A percentile compares a stretch with the other conserved stretches of the same genome.
These are phyloP conservation scores for Rhinella marina DNA, from an alignment of 2,797 vertebrate genomes.

Conservation along the genomic window DNA sequence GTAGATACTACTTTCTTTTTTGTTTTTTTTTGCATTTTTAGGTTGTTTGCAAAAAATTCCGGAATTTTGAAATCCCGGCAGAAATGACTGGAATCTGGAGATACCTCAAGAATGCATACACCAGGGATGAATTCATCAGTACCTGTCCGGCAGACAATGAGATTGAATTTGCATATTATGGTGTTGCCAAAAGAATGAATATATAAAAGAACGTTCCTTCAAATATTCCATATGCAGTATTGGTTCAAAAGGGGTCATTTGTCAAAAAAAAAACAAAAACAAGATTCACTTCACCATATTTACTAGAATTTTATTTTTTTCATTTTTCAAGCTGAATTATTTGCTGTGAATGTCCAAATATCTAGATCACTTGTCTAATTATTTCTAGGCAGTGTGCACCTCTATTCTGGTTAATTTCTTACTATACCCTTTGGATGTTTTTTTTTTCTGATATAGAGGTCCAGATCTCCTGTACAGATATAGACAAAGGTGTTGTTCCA, in stretches of 20 bases:
- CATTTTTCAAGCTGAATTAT: not conserved
- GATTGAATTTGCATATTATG: slow-evolving; percentile 79
- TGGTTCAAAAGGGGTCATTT: slow-evolving; percentile 14
- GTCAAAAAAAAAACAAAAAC: not conserved
- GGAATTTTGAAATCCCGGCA: slow-evolving; percentile 87
- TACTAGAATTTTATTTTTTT: not conserved
- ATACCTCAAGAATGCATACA: slow-evolving; percentile 87
- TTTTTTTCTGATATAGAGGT: no score
- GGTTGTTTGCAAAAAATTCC: slow-evolving; percentile 91
- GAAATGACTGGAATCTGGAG: slow-evolving; percentile 90
- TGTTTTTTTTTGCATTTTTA: slow-evolving; percentile 64
- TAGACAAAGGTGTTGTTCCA: no score
- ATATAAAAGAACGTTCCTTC: slow-evolving; percentile 60
- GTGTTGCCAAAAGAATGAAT: slow-evolving; percentile 81
- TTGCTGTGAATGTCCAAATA: not conserved
- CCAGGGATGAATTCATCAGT: slow-evolving; percentile 90
- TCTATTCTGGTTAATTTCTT: not conserved
- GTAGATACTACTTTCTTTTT: no score
- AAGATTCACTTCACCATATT: not conserved
- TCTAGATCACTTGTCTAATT: not conserved
- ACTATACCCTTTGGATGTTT: no score
- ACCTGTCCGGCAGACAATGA: slow-evolving; percentile 91
- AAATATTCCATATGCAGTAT: slow-evolving; percentile 46
- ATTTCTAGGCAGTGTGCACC: not conserved
- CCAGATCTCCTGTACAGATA: no score